A percentile compares a stretch with the other conserved stretches of the same genome.
phyloP scores from a whole-genome alignment of 2,113 vertebrate species.

The Podarcis muralis region DNA sequence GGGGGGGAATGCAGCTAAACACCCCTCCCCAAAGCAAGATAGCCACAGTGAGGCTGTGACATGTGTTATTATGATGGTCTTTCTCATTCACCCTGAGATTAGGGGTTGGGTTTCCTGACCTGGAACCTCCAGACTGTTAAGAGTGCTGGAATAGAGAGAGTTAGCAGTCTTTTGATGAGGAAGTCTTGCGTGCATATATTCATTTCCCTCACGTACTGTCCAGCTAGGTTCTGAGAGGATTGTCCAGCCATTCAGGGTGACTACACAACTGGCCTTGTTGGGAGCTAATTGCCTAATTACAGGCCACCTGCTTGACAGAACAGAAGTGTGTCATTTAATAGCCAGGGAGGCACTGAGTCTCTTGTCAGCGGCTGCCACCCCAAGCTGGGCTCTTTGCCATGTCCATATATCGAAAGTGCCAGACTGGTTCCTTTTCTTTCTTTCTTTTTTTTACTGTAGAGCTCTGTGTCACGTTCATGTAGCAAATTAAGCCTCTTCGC shows the following conservation, averaged over 20 bases:
- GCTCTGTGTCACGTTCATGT: not conserved
- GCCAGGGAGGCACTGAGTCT: not conserved
- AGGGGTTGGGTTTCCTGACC: too few species aligned
- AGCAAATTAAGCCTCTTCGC: not conserved
- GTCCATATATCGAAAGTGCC: not conserved
- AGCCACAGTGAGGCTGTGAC: too few species aligned
- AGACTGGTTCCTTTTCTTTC: not conserved
- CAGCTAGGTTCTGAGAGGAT: not conserved
- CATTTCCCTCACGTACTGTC: not conserved
- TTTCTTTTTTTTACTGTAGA: not conserved
- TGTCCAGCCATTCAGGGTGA: too few species aligned
- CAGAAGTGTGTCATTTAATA: not conserved
- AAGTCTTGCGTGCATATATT: not conserved
- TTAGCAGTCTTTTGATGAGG: too few species aligned
- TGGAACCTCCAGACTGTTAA: not conserved
- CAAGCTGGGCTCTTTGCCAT: not conserved
- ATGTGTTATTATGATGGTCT: too few species aligned
- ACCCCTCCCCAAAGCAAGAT: too few species aligned
- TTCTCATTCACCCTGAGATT: not conserved
- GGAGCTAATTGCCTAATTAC: not conserved
- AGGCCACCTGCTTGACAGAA: not conserved
- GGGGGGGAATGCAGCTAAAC: too few species aligned
- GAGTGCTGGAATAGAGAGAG: not conserved
- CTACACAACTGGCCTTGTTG: not conserved
- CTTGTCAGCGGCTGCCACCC: not conserved